Conservation (phyloP, 2,888 invertebrate genomes). For the Silvanus unidentatus region DNA sequence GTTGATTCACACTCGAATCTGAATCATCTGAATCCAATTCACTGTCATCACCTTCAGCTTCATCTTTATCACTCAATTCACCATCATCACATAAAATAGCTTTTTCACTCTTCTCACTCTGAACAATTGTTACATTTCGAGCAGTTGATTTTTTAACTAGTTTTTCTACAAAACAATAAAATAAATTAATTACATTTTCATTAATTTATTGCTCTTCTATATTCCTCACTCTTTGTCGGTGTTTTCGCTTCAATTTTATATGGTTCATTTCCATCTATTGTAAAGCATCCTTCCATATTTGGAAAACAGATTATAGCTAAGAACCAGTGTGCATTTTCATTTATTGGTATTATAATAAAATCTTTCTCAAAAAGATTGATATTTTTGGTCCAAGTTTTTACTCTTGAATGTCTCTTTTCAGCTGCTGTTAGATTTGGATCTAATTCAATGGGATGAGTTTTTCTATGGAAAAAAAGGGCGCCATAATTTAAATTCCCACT, state of each 20-base stretch:
- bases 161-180: slow-evolving; percentile 32
- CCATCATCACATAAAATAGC: slow-evolving; percentile 63
- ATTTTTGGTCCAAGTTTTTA: slow-evolving; percentile 94
- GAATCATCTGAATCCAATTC: slow-evolving; percentile 54
- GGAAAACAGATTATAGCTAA: slow-evolving; percentile 95
- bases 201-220: not conserved
- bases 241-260: slow-evolving; percentile 46
- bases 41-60: slow-evolving; percentile 70
- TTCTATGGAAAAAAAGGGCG: slow-evolving; percentile 31
- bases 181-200: slow-evolving; percentile 2
- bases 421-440: slow-evolving; percentile 65
- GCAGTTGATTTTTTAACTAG: slow-evolving; percentile 48
- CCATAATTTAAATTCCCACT: too few species aligned
- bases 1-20: slow-evolving; percentile 30
- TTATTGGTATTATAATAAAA: slow-evolving; percentile 93
- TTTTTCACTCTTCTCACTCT: slow-evolving; percentile 44
- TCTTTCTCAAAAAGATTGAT: slow-evolving; percentile 96
- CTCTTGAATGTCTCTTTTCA: slow-evolving; percentile 80
- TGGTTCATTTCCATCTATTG: slow-evolving; percentile 54
- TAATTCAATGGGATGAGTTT: slow-evolving; percentile 58
- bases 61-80: slow-evolving; percentile 63
- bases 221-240: slow-evolving; percentile 46
- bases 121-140: slow-evolving; percentile 53
- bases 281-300: slow-evolving; percentile 65
- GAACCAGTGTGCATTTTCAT: slow-evolving; percentile 98